These are phyloP conservation scores for Vulpes lagopus DNA, from an alignment of 2,113 vertebrate species.

Conservation along the genomic window DNA sequence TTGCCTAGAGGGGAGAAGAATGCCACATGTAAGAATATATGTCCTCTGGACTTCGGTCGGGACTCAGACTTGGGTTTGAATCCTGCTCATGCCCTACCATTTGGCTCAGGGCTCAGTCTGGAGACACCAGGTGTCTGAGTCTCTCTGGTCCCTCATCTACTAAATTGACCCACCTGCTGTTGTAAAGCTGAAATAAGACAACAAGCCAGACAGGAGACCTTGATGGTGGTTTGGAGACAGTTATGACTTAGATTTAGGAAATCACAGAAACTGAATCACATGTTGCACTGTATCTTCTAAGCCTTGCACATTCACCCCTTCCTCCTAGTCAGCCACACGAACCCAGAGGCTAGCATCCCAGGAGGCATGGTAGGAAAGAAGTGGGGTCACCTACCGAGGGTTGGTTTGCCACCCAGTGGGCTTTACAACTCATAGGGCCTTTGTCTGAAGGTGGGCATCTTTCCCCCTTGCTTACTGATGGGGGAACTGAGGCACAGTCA, in stretches of 20 bases:
- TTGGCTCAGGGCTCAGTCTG: background rate
- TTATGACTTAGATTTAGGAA: background rate
- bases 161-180: background rate
- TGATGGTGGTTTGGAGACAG: fast-evolving
- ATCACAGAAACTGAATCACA: background rate
- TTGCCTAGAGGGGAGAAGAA: slow-evolving; percentile 89
- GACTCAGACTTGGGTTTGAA: fast-evolving
- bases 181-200: background rate
- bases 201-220: background rate
- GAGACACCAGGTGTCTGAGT: background rate
- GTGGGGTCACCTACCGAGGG: fast-evolving
- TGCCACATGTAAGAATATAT: background rate
- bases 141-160: background rate
- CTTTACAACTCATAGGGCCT: background rate
- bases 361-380: background rate
- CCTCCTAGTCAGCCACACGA: no score
- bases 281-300: fast-evolving
- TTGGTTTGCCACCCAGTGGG: background rate
- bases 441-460: background rate
- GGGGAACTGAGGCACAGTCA: background rate
- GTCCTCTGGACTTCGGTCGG: fast-evolving
- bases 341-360: background rate
- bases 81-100: background rate
- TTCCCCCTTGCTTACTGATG: background rate
- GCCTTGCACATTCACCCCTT: background rate